These are phyloP conservation scores for Nematopogon swammerdamellus DNA, from an alignment of 2,888 invertebrate species.

Conservation along the genomic window DNA sequence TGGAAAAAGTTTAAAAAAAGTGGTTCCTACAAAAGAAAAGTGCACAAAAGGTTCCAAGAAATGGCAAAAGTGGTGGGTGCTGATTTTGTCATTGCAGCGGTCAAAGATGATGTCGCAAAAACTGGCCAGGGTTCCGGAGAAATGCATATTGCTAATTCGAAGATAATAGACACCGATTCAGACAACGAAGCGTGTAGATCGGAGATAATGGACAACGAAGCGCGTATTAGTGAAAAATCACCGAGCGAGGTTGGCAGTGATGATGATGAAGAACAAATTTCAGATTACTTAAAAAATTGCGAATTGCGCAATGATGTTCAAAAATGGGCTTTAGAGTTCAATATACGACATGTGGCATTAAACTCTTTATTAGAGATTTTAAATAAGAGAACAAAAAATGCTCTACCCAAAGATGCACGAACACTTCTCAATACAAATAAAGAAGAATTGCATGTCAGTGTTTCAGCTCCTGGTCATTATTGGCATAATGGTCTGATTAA, in stretches of 20 bases:
- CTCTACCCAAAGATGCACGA: conserved; percentile 1
- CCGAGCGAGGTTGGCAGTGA: background rate
- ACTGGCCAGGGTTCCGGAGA: too few relatives aligned
- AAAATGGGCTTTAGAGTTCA: background rate
- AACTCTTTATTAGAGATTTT: conserved; percentile 2
- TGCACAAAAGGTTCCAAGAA: background rate
- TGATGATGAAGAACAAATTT: background rate
- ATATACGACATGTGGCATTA: conserved; percentile 3
- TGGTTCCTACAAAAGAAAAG: conserved; percentile 1
- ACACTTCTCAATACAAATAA: conserved; percentile 1
- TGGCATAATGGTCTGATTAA: too few relatives aligned
- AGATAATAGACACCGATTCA: too few relatives aligned
- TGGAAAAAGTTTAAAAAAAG: background rate
- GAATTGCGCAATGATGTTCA: background rate
- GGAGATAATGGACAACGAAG: too few relatives aligned
- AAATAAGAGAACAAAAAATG: conserved; percentile 2
- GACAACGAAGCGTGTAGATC: too few relatives aligned
- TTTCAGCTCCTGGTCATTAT: too few relatives aligned
- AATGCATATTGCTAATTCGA: too few relatives aligned
- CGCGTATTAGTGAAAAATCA: too few relatives aligned
- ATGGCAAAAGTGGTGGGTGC: too few relatives aligned
- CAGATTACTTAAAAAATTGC: background rate
- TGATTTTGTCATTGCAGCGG: too few relatives aligned
- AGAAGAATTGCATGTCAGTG: too few relatives aligned
- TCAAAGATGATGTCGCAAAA: too few relatives aligned